These are phyloP conservation scores for rat (Rattus norvegicus) DNA, from an alignment of 2,113 vertebrate species.

Conservation along the genomic window GRCr8 NC_086026.1:124037001-124037500, in stretches of 20 bases:
- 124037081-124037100: not conserved
- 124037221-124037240: too few species aligned
- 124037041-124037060: not conserved
- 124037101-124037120: not conserved
- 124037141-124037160: too few species aligned
- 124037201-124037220: too few species aligned
- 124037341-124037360: not conserved
- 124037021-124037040: not conserved
- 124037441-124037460: not conserved
- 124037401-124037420: not conserved
- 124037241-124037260: not conserved
- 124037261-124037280: not conserved
- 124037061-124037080: too few species aligned
- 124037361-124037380: not conserved
- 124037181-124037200: rapidly evolving
- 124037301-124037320: not conserved
- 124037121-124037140: not conserved
- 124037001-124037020: not conserved
- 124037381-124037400: too few species aligned
- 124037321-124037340: not conserved
- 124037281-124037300: not conserved
- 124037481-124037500: not conserved
- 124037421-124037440: not conserved
- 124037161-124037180: too few species aligned
- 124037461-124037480: not conserved